Percentiles rank a stretch among this genome's conserved stretches.
Conservation (phyloP, 30 jellyfish, hydroid and myxozoan species). For the Clytia hemisphaerica region DNA sequence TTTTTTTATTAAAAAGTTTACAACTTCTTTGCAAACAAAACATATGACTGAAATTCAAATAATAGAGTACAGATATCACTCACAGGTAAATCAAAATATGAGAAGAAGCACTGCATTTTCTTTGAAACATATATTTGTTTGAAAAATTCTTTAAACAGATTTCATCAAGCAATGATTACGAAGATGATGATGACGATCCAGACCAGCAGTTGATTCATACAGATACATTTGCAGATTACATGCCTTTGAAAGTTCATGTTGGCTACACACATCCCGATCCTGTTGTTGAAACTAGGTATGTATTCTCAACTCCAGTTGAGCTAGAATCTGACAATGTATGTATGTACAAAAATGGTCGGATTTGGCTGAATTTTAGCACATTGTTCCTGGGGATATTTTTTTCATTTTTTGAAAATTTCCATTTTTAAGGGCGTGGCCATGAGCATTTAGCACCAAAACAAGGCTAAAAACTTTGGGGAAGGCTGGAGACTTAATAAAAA, state of each 20-base stretch:
- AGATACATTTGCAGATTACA: constrained; percentile 85
- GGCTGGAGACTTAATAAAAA: no score
- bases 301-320: no score
- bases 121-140: constrained; percentile 6
- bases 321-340: no score
- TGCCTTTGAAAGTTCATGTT: constrained; percentile 88
- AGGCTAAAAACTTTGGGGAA: no score
- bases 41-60: neutral
- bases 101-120: no score
- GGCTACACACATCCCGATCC: constrained; percentile 97
- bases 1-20: neutral
- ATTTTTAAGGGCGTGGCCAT: no score
- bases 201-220: constrained; percentile 61
- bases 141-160: neutral
- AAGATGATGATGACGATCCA: constrained; percentile 77
- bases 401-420: no score
- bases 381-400: no score
- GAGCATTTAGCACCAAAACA: no score
- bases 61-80: no score
- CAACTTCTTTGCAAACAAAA: neutral
- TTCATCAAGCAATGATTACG: constrained; percentile 41
- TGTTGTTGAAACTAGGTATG: constrained; percentile 95
- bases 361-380: no score
- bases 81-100: neutral
- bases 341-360: no score